Evolutionary conservation across 1,140 invertebrate species (phyloP), one percentile per base, ranked within the genome.

Genomic region (Drosophila quadrilineata): DNA sequence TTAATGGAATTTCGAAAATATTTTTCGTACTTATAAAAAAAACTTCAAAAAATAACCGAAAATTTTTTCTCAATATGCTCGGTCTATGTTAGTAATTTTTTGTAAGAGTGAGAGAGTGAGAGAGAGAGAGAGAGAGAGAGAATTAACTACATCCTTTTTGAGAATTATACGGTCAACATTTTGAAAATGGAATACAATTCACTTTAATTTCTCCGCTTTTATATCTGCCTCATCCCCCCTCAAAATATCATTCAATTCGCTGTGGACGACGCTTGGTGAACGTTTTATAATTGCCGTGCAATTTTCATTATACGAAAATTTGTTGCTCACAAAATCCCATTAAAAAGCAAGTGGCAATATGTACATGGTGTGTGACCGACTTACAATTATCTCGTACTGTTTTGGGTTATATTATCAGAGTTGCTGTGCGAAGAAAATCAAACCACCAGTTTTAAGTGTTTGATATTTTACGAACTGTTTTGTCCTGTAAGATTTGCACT

Each of bases 311-410:
- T 58, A 21, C 21, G 50, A 82, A 82, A 82, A 68, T 82, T n/a
- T n/a, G n/a, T n/a, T 82, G 77, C 64, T 71, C 50, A 71, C 50
- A 73, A 48, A 75, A 85, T 68, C 50, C 73, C 79, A 85, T 85
- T 85, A 85, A 79, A 58, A 69, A 76, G 63, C 48, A 41, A 59
- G 38, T 28, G 53, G 56, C 50, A 41, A 46, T 24, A 14, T 3
- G 16, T 22, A 46, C 53, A 35, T 38, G 65, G 31, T 60, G 52
- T 41, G 50, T 16, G 36, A 43, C 22, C 40, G 10, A 43, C n/a
- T n/a, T n/a, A n/a, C n/a, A n/a, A n/a, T n/a, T n/a, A n/a, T n/a
- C n/a, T n/a, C n/a, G n/a, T n/a, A n/a, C n/a, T n/a, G n/a, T n/a
- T n/a, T n/a, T n/a, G n/a, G n/a, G n/a, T n/a, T n/a, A n/a, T n/a